Base-by-base conservation (phyloP, 2,113 vertebrate genomes). In the Edolisoma coerulescens region DNA sequence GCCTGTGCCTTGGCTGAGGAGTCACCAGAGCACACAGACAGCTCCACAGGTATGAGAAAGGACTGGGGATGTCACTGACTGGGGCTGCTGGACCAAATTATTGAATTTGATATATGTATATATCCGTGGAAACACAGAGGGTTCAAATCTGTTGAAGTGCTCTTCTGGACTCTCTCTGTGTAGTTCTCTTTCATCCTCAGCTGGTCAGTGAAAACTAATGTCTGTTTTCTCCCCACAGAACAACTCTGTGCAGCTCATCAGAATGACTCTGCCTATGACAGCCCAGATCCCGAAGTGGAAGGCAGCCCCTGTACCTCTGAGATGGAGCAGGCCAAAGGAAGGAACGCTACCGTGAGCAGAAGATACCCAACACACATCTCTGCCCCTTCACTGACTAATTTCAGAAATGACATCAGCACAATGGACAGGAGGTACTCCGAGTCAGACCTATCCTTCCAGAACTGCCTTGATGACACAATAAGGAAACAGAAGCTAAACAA, bases 211-310 rank as follows among this genome's bases (percentile, higher is more conserved):
- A 65, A 87, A 77, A 50, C 71, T 89, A 93, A 57, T 28, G n/a
- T 22, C 41, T 93, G 18, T 26, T 96, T 96, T 56, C 27, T 89
- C 80, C 67, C 74, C 77, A 28, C 97, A 99, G 99, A 99, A 10
- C 64, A 97, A 49, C 97, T 92, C 13, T 98, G 95, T 95, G 42
- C 96, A 4, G 95, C 93, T 53, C 98, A 98, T 63, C 99, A 98
- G 90, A 99, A 98, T 16, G 99, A 99, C 97, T 99, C 99, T 3
- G 99, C 99, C 3, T 99, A 99, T 6, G 99, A 99, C 96, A 99
- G 99, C 97, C 98, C 98, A 4, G 99, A 99, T 80, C 98, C 98
- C 1, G 99, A 99, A 30, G 96, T 86, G 5, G 99, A 99, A 49
- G 90, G 95, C 30, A 97, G 97, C 47, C 63, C 84, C 6, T 17